Conservation (phyloP, 2,888 invertebrate species). For the Anarsia innoxiella region DNA sequence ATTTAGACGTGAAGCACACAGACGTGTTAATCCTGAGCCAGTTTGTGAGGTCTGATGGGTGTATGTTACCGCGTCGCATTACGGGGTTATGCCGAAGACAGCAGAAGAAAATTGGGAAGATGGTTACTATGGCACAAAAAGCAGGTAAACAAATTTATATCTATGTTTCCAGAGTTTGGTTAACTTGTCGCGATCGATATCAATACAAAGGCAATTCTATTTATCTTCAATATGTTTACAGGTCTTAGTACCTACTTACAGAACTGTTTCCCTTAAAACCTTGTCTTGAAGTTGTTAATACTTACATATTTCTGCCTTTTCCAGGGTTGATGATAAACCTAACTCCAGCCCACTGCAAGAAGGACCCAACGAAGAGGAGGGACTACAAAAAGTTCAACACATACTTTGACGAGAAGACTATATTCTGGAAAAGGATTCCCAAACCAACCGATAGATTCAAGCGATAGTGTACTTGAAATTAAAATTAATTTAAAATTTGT, state of each 20-base stretch:
- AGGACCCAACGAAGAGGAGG: constrained; percentile 79
- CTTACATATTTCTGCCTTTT: too few relatives aligned
- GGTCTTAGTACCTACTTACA: too few relatives aligned
- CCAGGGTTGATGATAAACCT: constrained; percentile 85
- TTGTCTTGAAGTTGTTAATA: too few relatives aligned
- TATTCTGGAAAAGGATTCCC: constrained; percentile 63
- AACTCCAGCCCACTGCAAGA: constrained; percentile 77
- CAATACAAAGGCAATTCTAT: too few relatives aligned
- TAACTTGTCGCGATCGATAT: too few relatives aligned
- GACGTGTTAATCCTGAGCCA: constrained; percentile 93
- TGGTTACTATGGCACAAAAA: constrained; percentile 92
- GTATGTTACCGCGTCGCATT: constrained; percentile 85
- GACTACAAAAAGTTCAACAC: constrained; percentile 86
- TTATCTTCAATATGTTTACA: too few relatives aligned
- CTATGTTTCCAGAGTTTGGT: too few relatives aligned
- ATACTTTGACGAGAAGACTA: constrained; percentile 87
- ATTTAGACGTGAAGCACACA: constrained; percentile 87
- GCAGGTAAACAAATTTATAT: too few relatives aligned
- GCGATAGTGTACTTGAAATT: too few relatives aligned
- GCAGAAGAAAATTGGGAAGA: constrained; percentile 82
- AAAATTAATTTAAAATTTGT: too few relatives aligned
- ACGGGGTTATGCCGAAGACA: constrained; percentile 86
- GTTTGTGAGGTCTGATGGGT: constrained; percentile 88
- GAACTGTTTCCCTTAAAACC: too few relatives aligned
- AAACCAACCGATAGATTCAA: constrained; percentile 52